These are phyloP conservation scores for Adelognathus sp. DNA, from an alignment of 2,888 invertebrate species.

Conservation along the genomic window DNA sequence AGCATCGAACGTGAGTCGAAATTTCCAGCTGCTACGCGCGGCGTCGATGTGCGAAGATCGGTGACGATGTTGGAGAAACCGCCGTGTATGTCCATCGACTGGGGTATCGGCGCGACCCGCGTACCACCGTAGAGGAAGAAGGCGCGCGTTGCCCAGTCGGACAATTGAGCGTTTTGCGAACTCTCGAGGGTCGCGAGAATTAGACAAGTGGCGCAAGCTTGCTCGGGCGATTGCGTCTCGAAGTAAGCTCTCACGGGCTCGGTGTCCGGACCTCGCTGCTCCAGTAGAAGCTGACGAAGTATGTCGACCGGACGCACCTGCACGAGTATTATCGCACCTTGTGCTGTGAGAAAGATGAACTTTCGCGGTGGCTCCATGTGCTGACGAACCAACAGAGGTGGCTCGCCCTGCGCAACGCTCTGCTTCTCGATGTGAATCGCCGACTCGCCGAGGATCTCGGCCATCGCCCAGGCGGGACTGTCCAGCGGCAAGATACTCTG, in stretches of 20 bases:
- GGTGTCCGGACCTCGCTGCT: constrained; percentile 93
- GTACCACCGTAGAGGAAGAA: constrained; percentile 96
- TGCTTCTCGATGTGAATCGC: constrained; percentile 79
- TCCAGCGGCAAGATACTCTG: constrained; percentile 90
- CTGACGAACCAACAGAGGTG: constrained; percentile 87
- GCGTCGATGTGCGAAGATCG: constrained; percentile 77
- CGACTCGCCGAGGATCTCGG: constrained; percentile 82
- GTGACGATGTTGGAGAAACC: constrained; percentile 65
- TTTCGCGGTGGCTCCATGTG: constrained; percentile 88
- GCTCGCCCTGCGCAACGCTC: constrained; percentile 80
- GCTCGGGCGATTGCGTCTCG: constrained; percentile 90
- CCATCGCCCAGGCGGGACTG: constrained; percentile 94
- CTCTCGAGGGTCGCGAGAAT: constrained; percentile 90
- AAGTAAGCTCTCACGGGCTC: constrained; percentile 94
- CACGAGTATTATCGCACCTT: constrained; percentile 91
- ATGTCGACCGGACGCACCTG: constrained; percentile 95
- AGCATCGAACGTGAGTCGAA: constrained; percentile 67
- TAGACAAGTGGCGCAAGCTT: constrained; percentile 94
- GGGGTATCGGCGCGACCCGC: constrained; percentile 63
- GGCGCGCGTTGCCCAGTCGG: constrained; percentile 95
- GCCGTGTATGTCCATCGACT: constrained; percentile 67
- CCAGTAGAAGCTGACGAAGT: constrained; percentile 89
- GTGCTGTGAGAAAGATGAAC: constrained; percentile 93
- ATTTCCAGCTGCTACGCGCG: constrained; percentile 65
- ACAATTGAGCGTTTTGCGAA: constrained; percentile 85